Conservation (phyloP, 2,113 vertebrate genomes). For the Pithys albifrons region DNA sequence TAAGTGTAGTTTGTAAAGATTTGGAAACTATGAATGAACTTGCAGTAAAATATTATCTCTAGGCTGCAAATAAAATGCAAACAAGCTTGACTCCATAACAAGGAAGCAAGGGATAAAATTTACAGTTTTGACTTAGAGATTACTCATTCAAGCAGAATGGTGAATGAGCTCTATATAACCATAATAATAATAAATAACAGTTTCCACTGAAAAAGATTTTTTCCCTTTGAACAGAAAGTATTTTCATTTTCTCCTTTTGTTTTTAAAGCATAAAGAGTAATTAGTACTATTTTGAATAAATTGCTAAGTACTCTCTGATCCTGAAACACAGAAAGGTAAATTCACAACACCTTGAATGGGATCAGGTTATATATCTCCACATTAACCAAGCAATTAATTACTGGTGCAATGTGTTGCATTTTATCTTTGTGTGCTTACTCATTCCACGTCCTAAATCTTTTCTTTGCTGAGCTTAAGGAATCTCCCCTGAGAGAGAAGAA, state of each 20-base stretch:
- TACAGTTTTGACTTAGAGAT: not conserved
- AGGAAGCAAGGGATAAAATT: not conserved
- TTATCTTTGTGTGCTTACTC: not conserved
- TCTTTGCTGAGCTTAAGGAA: not conserved
- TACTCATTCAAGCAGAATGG: not conserved
- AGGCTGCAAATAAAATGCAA: slow-evolving; percentile 20
- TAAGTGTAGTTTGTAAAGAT: not conserved
- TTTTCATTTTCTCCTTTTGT: not conserved
- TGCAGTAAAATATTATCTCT: not conserved
- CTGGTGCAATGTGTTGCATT: not conserved
- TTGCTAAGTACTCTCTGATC: not conserved
- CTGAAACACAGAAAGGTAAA: not conserved
- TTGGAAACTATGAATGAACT: not conserved
- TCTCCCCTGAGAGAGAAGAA: not conserved
- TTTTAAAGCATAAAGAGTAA: not conserved
- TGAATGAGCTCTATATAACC: not conserved
- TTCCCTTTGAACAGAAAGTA: not conserved
- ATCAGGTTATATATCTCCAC: not conserved
- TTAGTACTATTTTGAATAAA: not conserved
- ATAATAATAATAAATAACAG: not conserved
- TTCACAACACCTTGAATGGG: not conserved
- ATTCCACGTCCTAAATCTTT: not conserved
- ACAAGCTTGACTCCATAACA: not conserved
- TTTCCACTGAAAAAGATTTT: not conserved
- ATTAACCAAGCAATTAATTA: not conserved